Evolutionary conservation across 1,140 invertebrate species (phyloP).

Genomic region (Onthophagus taurus): DNA sequence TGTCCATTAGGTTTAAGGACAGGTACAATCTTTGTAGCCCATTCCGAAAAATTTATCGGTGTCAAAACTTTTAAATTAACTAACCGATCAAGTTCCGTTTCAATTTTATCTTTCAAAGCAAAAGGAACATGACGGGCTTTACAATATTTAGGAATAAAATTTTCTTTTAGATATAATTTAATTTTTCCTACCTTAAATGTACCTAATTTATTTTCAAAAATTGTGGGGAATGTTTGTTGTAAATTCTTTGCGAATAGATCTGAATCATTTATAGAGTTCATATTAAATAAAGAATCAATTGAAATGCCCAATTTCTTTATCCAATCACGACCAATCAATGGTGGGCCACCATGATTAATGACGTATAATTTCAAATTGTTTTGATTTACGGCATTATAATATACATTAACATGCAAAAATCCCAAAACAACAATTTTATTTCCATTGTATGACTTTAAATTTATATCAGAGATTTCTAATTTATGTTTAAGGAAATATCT

Average conservation of each 20-base stretch:
- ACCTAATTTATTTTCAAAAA: conserved; percentile 16
- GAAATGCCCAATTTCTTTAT: conserved; percentile 3
- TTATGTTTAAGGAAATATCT: background rate
- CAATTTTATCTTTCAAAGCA: conserved; percentile 24
- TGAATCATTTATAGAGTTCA: background rate
- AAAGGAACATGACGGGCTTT: conserved; percentile 31
- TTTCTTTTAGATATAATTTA: conserved; percentile 23
- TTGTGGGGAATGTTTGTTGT: conserved; percentile 20
- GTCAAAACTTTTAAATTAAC: background rate
- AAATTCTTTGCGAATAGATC: conserved; percentile 3
- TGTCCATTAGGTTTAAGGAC: conserved; percentile 24
- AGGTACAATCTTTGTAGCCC: conserved; percentile 43
- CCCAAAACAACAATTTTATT: background rate
- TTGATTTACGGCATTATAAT: too few relatives aligned
- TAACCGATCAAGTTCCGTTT: conserved; percentile 20
- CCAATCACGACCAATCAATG: conserved; percentile 4
- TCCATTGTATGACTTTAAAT: conserved; percentile 3
- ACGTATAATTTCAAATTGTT: conserved; percentile 4
- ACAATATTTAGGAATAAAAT: conserved; percentile 28
- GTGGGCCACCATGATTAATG: conserved; percentile 3
- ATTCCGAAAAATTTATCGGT: conserved; percentile 36
- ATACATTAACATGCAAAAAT: background rate
- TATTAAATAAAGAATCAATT: conserved; percentile 1
- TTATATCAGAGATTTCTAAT: background rate
- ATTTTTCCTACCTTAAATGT: conserved; percentile 15